phyloP scores from a whole-genome alignment of 1,140 invertebrate species.

The Drosophila hydei region DNA sequence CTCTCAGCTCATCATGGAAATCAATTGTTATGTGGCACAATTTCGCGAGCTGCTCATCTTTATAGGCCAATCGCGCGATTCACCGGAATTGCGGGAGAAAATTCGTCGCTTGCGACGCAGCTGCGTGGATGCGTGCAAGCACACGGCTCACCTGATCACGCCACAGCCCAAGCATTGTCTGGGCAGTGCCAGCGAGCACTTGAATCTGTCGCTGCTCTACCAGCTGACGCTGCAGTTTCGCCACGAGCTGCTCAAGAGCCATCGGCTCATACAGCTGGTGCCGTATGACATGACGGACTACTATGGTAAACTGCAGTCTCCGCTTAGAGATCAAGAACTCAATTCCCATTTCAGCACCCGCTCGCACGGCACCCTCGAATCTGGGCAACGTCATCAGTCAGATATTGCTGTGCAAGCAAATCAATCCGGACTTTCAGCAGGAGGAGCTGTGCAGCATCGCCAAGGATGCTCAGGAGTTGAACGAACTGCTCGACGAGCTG shows the following conservation, averaged over 20 bases:
- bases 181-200: conserved; percentile 48
- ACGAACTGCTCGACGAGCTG: conserved; percentile 90
- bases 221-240: conserved; percentile 93
- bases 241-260: conserved; percentile 92
- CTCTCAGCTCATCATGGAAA: conserved; percentile 92
- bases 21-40: conserved; percentile 93
- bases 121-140: conserved; percentile 93
- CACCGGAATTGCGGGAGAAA: conserved; percentile 93
- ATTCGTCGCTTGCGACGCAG: conserved; percentile 92
- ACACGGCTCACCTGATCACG: conserved; percentile 91
- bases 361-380: conserved; percentile 93
- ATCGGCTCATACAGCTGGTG: conserved; percentile 91
- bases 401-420: conserved; percentile 94
- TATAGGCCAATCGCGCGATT: conserved; percentile 92
- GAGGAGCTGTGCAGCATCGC: conserved; percentile 94
- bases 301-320: conserved; percentile 87
- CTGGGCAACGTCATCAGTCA: conserved; percentile 95
- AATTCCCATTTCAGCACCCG: conserved; percentile 86
- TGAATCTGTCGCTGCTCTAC: conserved; percentile 91
- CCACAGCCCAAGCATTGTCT: conserved; percentile 85
- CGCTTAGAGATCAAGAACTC: background rate
- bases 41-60: conserved; percentile 94
- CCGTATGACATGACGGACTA: conserved; percentile 95
- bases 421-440: conserved; percentile 94
- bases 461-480: conserved; percentile 93